Percentiles rank a stretch among this genome's conserved stretches.
Conservation (phyloP, 2,888 invertebrate genomes). For the Chrysomela aeneicollis region DNA sequence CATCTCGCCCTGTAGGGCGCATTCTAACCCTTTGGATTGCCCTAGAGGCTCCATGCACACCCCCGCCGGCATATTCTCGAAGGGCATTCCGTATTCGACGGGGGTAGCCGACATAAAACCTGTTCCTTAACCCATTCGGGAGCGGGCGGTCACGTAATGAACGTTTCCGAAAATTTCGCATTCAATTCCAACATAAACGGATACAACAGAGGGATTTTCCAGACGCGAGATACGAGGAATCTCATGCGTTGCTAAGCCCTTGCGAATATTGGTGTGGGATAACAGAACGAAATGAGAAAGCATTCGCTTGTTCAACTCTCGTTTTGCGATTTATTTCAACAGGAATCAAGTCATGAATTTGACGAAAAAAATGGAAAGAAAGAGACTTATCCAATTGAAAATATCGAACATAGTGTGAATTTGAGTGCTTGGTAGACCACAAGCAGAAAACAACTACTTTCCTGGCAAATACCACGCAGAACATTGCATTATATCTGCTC, state of each 20-base stretch:
- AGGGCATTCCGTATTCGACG: constrained; percentile 45
- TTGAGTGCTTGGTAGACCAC: too few species aligned
- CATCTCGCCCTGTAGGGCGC: constrained; percentile 13
- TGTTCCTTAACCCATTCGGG: constrained; percentile 49
- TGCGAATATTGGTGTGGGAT: neutral
- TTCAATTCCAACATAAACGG: constrained; percentile 51
- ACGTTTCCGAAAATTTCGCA: constrained; percentile 57
- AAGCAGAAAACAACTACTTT: too few species aligned
- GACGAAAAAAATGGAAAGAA: too few species aligned
- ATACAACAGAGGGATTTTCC: constrained; percentile 41
- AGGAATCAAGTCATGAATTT: too few species aligned
- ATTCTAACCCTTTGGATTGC: constrained; percentile 7
- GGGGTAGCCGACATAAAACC: constrained; percentile 45
- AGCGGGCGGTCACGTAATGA: constrained; percentile 54
- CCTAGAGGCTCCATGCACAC: constrained; percentile 3
- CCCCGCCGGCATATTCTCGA: constrained; percentile 36
- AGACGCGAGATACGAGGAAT: neutral
- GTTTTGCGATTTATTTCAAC: too few species aligned
- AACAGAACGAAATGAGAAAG: too few species aligned
- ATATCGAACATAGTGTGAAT: too few species aligned
- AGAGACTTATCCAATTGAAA: too few species aligned
- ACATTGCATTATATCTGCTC: too few species aligned
- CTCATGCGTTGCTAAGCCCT: neutral
- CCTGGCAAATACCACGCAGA: too few species aligned
- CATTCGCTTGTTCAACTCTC: too few species aligned